Evolutionary conservation across 2,113 vertebrate species (phyloP).

Genomic region (Cettia cetti): DNA sequence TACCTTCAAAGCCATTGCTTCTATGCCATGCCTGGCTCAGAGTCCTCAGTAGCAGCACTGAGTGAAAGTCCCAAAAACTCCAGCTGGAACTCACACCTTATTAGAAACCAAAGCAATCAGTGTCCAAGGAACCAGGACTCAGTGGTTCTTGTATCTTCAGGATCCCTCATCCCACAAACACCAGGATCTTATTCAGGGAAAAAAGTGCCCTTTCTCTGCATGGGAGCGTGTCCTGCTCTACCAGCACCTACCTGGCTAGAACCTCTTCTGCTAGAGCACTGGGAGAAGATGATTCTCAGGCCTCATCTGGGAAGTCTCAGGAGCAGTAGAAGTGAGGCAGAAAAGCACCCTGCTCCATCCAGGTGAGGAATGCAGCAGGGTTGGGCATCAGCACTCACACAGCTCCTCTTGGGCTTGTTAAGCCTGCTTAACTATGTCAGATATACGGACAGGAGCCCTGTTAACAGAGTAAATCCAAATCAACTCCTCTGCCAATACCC

Average conservation of each 20-base stretch:
- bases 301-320: background rate
- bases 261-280: background rate
- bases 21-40: background rate
- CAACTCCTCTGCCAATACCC: background rate
- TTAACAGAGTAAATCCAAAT: background rate
- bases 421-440: background rate
- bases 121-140: background rate
- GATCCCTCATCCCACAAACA: background rate
- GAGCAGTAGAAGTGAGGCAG: background rate
- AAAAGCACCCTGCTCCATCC: accelerated
- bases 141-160: background rate
- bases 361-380: background rate
- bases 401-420: background rate
- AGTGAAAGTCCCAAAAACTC: background rate
- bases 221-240: background rate
- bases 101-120: background rate
- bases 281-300: background rate
- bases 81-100: background rate
- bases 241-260: accelerated
- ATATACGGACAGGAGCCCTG: background rate
- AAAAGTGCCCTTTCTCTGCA: accelerated
- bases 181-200: background rate
- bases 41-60: accelerated
- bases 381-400: background rate
- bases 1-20: background rate